Conservation (phyloP, 2,797 vertebrate species). For the Lepidocolaptes lacrymiger region DNA sequence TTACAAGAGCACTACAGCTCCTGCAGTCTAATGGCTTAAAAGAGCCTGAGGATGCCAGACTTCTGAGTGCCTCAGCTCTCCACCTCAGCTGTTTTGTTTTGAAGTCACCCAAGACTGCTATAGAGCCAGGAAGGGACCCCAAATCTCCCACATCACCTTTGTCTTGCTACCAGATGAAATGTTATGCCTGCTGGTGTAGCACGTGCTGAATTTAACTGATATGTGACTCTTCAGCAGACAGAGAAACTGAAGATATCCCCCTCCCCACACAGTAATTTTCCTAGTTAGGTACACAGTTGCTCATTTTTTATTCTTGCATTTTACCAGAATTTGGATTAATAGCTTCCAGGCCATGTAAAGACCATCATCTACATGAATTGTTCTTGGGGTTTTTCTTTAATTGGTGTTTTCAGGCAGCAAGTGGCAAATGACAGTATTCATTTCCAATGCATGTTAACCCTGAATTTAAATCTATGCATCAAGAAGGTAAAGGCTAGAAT, state of each 20-base stretch:
- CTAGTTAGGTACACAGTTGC: background rate
- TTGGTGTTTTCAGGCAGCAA: background rate
- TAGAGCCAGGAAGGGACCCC: background rate
- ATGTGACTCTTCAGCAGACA: background rate
- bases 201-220: background rate
- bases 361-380: background rate
- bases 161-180: background rate
- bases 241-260: background rate
- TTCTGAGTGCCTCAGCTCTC: background rate
- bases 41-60: background rate
- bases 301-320: background rate
- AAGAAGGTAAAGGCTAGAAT: background rate
- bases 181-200: background rate
- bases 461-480: background rate
- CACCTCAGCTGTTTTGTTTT: conserved; percentile 3
- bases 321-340: background rate
- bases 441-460: background rate
- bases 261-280: accelerated
- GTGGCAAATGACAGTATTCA: background rate
- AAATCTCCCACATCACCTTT: background rate
- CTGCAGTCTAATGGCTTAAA: background rate
- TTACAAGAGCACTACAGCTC: conserved; percentile 8
- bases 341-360: background rate
- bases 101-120: background rate
- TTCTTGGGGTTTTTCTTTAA: background rate